These are phyloP conservation scores for Steatornis caripensis DNA, from an alignment of 2,113 vertebrate species.

Conservation along the genomic window DNA sequence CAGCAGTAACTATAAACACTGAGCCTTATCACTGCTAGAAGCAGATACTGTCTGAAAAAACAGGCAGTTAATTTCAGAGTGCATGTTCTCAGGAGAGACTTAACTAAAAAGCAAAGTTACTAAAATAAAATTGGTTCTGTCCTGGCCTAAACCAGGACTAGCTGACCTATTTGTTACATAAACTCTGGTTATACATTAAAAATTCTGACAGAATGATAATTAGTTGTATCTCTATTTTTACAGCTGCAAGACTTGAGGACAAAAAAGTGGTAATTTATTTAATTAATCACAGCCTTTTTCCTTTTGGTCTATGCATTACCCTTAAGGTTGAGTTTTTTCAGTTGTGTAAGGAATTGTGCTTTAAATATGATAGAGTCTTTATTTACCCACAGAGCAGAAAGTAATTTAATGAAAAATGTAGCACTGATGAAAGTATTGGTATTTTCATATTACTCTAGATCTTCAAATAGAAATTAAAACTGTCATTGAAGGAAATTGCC, in stretches of 20 bases:
- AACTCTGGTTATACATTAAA: background rate
- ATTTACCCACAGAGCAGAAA: background rate
- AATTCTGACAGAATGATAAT: background rate
- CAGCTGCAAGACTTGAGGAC: background rate
- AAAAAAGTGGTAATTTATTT: background rate
- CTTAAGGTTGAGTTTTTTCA: background rate
- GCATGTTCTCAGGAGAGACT: no score
- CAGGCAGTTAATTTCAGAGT: no score
- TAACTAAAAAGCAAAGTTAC: no score
- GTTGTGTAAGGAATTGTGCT: background rate
- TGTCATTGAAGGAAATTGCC: background rate
- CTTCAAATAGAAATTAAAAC: background rate
- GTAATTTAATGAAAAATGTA: background rate
- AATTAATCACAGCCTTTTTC: background rate
- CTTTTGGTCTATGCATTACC: background rate
- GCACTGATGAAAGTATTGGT: background rate
- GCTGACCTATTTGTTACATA: background rate
- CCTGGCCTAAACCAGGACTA: no score
- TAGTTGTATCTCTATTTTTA: conserved; percentile 17
- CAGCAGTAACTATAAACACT: no score
- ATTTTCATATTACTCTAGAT: background rate
- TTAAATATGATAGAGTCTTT: background rate
- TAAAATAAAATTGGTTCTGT: no score
- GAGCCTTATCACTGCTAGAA: no score
- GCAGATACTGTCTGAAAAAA: no score